Evolutionary conservation across 2,797 vertebrate genomes (phyloP).

Genomic region (Melanotaenia trifasciata): DNA sequence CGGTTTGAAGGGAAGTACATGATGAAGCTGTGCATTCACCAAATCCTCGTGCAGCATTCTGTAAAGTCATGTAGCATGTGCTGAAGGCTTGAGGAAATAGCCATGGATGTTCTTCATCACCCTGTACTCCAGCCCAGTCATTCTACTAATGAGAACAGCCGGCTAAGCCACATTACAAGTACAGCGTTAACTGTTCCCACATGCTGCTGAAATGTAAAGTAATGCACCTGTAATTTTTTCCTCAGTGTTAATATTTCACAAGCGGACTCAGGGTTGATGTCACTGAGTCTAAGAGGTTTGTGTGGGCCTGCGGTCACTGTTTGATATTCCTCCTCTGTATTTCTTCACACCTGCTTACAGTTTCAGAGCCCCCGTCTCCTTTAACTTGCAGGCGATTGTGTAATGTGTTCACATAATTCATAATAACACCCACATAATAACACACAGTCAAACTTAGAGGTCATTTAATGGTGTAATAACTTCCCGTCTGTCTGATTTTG

Average conservation of each 20-base stretch:
- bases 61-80: constrained; percentile 27
- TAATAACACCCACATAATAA: constrained; percentile 67
- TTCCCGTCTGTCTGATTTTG: constrained; percentile 48
- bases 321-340: constrained; percentile 47
- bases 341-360: constrained; percentile 70
- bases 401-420: constrained; percentile 66
- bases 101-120: constrained; percentile 63
- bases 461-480: constrained; percentile 52
- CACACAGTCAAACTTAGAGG: constrained; percentile 30
- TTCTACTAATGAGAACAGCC: constrained; percentile 74
- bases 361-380: constrained; percentile 69
- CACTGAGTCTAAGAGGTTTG: constrained; percentile 56
- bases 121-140: constrained; percentile 46
- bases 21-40: constrained; percentile 61
- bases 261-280: constrained; percentile 45
- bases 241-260: constrained; percentile 75
- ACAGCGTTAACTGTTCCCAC: constrained; percentile 77
- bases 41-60: constrained; percentile 35
- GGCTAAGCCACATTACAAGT: constrained; percentile 64
- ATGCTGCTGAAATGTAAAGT: constrained; percentile 73
- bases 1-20: neutral
- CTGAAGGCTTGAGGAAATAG: constrained; percentile 64
- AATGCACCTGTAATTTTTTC: constrained; percentile 74
- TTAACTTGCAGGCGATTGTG: constrained; percentile 63
- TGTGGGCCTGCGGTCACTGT: constrained; percentile 50